Base-by-base conservation (phyloP, 2,113 vertebrate species). In the Alethe diademata region DNA sequence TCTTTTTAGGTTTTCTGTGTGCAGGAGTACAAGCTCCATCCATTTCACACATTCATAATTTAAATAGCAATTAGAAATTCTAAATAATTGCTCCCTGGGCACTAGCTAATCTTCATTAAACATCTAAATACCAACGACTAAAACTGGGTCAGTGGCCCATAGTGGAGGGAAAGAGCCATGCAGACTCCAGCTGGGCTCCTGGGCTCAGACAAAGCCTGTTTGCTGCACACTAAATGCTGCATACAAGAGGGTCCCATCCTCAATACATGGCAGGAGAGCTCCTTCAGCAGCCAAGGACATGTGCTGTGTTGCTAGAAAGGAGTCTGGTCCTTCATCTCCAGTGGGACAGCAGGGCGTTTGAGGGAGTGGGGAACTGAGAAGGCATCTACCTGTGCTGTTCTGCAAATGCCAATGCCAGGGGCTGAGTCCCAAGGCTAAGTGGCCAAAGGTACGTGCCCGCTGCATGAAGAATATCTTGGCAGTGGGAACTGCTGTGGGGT, bases 91-190 rank as follows among this genome's bases (percentile, higher is more conserved):
- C 36, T 95, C 80, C 61, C 80, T 81, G 38, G 36, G 65, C 61
- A 81, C 48, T 84, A 81, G 53, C 76, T 95, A 81, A 91, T 95
- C 91, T 89, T 87, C 92, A 95, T 87, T 89, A 87, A 93, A 72
- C 53, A 93, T 81, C 92, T 89, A 74, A 95, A 86, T 74, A 87
- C n/a, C 43, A 78, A 57, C 0, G 0, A 84, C 48, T 61, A 40
- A 81, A 97, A 91, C 24, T 84, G 50, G 69, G 92, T 91, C 86
- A 48, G 91, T 51, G 83, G 51, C 28, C 19, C 7, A 16, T 0
- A 0, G 47, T 24, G n/a, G 56, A 74, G 45, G 28, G 51, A 89
- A 84, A 56, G 51, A 88, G 82, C 57, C 0, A 1, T 26, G 60
- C 19, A 61, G 36, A 22, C 20, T 56, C 28, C 28, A 47, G 74